These are phyloP conservation scores for Myoxocephalus aenaeus DNA, from an alignment of 2,797 vertebrate species.

Conservation along the genomic window DNA sequence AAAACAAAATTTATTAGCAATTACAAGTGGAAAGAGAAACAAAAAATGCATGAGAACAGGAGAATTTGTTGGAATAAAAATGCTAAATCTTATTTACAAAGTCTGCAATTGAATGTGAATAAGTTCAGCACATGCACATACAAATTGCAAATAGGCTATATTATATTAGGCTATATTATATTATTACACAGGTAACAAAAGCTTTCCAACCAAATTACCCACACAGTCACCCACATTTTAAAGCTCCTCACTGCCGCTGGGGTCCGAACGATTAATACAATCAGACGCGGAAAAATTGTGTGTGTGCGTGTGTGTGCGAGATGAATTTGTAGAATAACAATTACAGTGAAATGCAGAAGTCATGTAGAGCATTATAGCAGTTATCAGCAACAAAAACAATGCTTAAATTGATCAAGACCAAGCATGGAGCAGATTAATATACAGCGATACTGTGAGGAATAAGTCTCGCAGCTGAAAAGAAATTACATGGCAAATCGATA, in stretches of 20 bases:
- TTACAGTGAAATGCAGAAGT: constrained; percentile 46
- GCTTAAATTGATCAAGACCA: constrained; percentile 27
- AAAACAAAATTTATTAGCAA: constrained; percentile 91
- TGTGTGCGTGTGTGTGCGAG: constrained; percentile 30
- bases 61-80: constrained; percentile 91
- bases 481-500: constrained; percentile 26
- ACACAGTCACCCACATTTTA: constrained; percentile 55
- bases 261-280: constrained; percentile 55
- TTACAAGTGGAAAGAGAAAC: constrained; percentile 62
- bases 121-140: constrained; percentile 89
- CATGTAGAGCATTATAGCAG: constrained; percentile 13
- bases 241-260: constrained; percentile 69
- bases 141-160: constrained; percentile 82
- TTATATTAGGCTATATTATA: constrained; percentile 51
- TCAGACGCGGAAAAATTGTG: constrained; percentile 54
- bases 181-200: constrained; percentile 75
- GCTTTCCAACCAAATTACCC: constrained; percentile 59
- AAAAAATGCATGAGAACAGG: constrained; percentile 86
- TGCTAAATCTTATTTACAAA: constrained; percentile 90
- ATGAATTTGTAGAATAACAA: constrained; percentile 19
- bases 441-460: constrained; percentile 33
- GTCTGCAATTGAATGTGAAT: constrained; percentile 82
- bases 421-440: constrained; percentile 39
- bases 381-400: constrained; percentile 5
- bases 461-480: constrained; percentile 38